Evolutionary conservation across 2,113 vertebrate genomes (phyloP), one percentile per base, ranked within the genome.

Genomic region (Diadophis punctatus): DNA sequence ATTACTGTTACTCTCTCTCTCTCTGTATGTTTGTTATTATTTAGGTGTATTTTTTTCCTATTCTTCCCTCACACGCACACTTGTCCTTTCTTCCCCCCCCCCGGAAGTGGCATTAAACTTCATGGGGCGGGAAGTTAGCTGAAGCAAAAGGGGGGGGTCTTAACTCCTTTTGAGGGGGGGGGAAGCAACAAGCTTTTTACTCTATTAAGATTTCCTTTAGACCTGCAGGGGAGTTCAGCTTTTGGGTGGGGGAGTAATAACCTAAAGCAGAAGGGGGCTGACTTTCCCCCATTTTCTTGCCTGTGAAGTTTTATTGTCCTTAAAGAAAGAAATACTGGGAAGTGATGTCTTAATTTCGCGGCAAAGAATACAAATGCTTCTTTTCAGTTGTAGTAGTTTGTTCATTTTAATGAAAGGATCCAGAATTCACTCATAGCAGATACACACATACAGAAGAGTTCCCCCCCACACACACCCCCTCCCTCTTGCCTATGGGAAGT

Each of bases 81-180:
- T 60, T 25, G n/a, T 30, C 51, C 51, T 68, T 9, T n/a, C 2
- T 43, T 0, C 34, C 7, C 9, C 53, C 43, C 55, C 91, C n/a
- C 86, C 91, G 86, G 56, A 68, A 87, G 85, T 92, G 7, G 58
- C 51, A 68, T 87, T 92, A 92, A 92, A 92, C 86, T 88, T 88
- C 56, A 52, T 63, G 85, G 56, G 46, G 85, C 48, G 30, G 60
- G 49, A 74, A 91, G 52, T 58, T 55, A 56, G 68, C 56, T 43
- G 52, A 30, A 56, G 27, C 43, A 48, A 60, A 3, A 30, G 39
- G 52, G 74, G 3, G 34, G 25, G 49, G 86, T 20, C 51, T 55
- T 14, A 6, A 60, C 86, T 87, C 56, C 90, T 25, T 68, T 60
- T 51, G 23, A 48, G 49, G 52, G 18, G n/a, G 23, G 30, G 9